Conservation (phyloP, 2,888 invertebrate species). For the Eumacrocentrus americanus region DNA sequence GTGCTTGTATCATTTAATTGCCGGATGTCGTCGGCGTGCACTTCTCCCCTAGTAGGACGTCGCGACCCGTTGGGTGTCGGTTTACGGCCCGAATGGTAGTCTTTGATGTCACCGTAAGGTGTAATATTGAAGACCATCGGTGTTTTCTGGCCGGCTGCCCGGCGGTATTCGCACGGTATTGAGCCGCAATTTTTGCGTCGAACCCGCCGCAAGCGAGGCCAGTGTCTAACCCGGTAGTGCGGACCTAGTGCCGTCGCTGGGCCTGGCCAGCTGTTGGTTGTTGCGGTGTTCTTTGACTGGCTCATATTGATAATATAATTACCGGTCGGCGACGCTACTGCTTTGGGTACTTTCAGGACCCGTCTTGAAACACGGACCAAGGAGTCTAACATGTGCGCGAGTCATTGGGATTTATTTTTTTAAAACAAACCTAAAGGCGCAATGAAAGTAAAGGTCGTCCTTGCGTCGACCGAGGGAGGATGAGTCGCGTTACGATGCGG, state of each 20-base stretch:
- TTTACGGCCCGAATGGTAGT: slow-evolving; percentile 57
- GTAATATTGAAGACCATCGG: slow-evolving; percentile 48
- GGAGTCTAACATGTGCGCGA: slow-evolving; percentile 76
- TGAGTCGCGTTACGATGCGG: slow-evolving; percentile 60
- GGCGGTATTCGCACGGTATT: slow-evolving; percentile 52
- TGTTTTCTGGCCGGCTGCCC: slow-evolving; percentile 47
- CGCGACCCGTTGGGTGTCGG: slow-evolving; percentile 65
- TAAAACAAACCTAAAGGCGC: slow-evolving; percentile 67
- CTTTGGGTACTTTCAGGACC: slow-evolving; percentile 64
- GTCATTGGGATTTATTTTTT: slow-evolving; percentile 65
- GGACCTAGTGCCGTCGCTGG: slow-evolving; percentile 45
- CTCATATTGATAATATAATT: slow-evolving; percentile 39
- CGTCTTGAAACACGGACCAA: slow-evolving; percentile 82
- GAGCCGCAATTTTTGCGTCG: slow-evolving; percentile 49
- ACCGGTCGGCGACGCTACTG: slow-evolving; percentile 56
- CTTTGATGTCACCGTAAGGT: slow-evolving; percentile 47
- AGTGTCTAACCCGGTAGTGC: slow-evolving; percentile 35
- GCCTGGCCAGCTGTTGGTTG: slow-evolving; percentile 43
- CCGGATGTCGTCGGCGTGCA: slow-evolving; percentile 53
- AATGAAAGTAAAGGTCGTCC: slow-evolving; percentile 69
- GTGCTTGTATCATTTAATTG: slow-evolving; percentile 44
- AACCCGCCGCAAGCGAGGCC: slow-evolving; percentile 38
- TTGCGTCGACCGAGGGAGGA: slow-evolving; percentile 62
- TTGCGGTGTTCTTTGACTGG: slow-evolving; percentile 46
- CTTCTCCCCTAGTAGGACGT: slow-evolving; percentile 64